Percentiles rank a stretch among this genome's conserved stretches.
Conservation (phyloP, 2,888 invertebrate genomes). For the Pediacus dermestoides region DNA sequence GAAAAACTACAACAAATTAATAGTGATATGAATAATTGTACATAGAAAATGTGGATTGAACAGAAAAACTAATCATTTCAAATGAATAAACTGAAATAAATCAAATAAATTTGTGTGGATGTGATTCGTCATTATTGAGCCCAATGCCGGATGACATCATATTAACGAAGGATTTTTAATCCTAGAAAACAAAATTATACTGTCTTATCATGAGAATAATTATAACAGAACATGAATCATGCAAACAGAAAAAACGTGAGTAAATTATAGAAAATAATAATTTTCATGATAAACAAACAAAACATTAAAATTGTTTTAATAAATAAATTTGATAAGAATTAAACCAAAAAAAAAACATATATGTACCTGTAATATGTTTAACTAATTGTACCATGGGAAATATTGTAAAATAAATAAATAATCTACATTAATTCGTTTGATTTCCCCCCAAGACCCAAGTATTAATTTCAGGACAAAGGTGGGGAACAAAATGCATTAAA, state of each 20-base stretch:
- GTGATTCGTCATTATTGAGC: slow-evolving; percentile 30
- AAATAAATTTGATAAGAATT: slow-evolving; percentile 7
- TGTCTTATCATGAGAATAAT: slow-evolving; percentile 15
- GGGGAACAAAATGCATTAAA: no score
- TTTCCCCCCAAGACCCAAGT: no score
- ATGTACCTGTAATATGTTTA: slow-evolving; percentile 9
- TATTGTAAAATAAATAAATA: slow-evolving; percentile 6
- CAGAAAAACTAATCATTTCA: no score
- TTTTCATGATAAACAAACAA: slow-evolving; percentile 12
- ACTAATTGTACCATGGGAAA: slow-evolving; percentile 8
- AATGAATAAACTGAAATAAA: no score
- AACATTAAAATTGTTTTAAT: slow-evolving; percentile 2
- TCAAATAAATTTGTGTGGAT: no score
- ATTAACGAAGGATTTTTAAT: slow-evolving; percentile 38
- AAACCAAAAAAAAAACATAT: slow-evolving; percentile 4
- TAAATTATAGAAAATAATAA: slow-evolving; percentile 19
- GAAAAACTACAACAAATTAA: no score
- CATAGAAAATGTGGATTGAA: no score
- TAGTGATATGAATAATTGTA: no score
- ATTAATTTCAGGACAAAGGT: no score
- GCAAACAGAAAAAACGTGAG: slow-evolving; percentile 16
- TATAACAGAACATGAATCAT: slow-evolving; percentile 7
- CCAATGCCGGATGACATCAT: slow-evolving; percentile 32
- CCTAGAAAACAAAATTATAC: slow-evolving; percentile 31
- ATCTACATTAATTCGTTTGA: no score